Conservation (phyloP, 2,113 vertebrate species). For the Cottus gobio region DNA sequence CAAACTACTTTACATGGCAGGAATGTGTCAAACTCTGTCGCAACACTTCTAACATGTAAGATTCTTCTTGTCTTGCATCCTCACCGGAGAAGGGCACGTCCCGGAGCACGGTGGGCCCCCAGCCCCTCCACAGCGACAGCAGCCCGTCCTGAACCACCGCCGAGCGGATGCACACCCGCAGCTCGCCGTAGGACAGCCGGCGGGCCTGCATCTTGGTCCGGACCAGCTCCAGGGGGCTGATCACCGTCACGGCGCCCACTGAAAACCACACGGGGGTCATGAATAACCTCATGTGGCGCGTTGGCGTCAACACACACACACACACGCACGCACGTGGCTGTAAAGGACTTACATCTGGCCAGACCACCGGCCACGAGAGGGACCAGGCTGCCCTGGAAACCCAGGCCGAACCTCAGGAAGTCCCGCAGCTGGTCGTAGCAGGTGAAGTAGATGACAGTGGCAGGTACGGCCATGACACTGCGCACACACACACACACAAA, state of each 20-base stretch:
- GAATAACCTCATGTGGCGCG: no score
- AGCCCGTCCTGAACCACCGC: conserved; percentile 90
- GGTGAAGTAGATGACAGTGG: conserved; percentile 96
- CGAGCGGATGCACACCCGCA: conserved; percentile 84
- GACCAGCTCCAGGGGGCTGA: conserved; percentile 94
- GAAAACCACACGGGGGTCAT: no score
- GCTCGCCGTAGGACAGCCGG: conserved; percentile 88
- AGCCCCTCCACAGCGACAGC: conserved; percentile 96
- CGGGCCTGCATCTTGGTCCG: conserved; percentile 96
- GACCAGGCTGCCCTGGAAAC: conserved; percentile 84
- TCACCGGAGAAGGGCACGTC: conserved; percentile 97
- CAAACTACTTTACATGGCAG: no score
- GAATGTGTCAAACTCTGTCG: no score
- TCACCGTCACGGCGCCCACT: conserved; percentile 94
- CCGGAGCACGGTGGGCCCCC: conserved; percentile 92
- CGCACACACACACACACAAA: conserved; percentile 27
- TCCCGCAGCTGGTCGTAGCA: conserved; percentile 93
- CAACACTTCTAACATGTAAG: no score
- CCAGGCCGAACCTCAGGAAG: conserved; percentile 79
- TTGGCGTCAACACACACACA: no score
- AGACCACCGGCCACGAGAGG: conserved; percentile 91
- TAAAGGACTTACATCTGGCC: conserved; percentile 87
- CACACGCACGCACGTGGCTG: no score
- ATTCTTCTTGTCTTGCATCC: no score
- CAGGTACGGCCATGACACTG: conserved; percentile 96